A percentile compares a stretch with the other conserved stretches of the same genome.
These are phyloP conservation scores for Orthonychiurus folsomi DNA, from an alignment of 2,888 invertebrate species.

Conservation along the genomic window DNA sequence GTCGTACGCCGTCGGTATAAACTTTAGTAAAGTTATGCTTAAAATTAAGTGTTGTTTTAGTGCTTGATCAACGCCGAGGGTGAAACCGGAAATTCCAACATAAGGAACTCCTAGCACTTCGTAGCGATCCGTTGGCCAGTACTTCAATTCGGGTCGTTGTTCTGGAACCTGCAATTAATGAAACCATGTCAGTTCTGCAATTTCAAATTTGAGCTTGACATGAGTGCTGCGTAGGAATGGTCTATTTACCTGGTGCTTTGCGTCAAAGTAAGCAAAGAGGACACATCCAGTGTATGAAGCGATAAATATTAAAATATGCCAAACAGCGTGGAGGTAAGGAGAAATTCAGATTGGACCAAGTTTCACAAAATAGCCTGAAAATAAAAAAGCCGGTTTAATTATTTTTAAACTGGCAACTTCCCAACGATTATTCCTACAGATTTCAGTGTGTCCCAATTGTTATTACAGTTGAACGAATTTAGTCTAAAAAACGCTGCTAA, in stretches of 20 bases:
- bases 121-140: conserved; percentile 69
- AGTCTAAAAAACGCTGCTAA: no score
- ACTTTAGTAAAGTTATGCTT: no score
- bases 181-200: background rate
- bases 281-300: conserved; percentile 68
- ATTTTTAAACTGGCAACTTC: no score
- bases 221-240: background rate
- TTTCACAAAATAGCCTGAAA: conserved; percentile 66
- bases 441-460: no score
- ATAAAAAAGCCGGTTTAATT: no score
- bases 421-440: no score
- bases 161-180: conserved; percentile 48
- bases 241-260: conserved; percentile 53
- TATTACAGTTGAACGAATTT: no score
- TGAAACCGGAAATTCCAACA: conserved; percentile 45
- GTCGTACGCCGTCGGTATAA: no score
- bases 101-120: conserved; percentile 65
- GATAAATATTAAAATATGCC: conserved; percentile 74
- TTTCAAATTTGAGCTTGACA: no score
- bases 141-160: conserved; percentile 58
- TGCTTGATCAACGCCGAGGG: background rate
- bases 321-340: conserved; percentile 73
- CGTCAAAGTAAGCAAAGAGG: conserved; percentile 69
- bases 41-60: no score
- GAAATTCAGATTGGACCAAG: conserved; percentile 66